Evolutionary conservation across 2,797 vertebrate species (phyloP).

Genomic region (Rhynchonycteris naso): DNA sequence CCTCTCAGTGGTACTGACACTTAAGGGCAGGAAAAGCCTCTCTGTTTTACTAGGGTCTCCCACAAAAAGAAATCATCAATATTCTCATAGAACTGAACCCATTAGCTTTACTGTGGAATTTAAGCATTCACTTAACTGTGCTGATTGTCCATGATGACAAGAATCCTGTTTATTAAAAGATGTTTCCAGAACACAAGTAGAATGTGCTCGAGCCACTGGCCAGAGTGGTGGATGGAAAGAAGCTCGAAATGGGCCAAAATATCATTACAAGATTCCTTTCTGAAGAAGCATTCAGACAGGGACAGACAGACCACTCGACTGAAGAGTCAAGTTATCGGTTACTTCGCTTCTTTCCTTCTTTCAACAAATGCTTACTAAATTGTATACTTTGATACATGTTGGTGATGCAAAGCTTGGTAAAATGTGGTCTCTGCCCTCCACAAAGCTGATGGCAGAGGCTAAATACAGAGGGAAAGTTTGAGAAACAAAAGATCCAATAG

Average conservation of each 20-base stretch:
- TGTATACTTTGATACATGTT: not conserved
- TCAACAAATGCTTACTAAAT: not conserved
- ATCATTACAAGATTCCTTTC: conserved; percentile 30
- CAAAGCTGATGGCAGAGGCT: not conserved
- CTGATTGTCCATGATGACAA: not conserved
- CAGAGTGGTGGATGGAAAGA: not conserved
- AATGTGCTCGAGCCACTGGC: not conserved
- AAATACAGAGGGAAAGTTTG: not conserved
- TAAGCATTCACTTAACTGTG: not conserved
- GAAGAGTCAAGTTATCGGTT: not conserved
- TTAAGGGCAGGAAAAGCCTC: not conserved
- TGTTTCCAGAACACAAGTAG: not conserved
- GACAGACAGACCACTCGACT: not conserved
- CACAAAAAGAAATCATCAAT: not conserved
- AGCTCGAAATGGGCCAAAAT: not conserved
- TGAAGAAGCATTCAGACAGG: not conserved
- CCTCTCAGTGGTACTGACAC: not conserved
- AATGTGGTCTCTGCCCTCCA: not conserved
- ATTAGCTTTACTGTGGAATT: not conserved
- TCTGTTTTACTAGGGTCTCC: not conserved
- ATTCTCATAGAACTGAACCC: not conserved
- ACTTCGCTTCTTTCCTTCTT: not conserved
- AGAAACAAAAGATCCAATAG: not conserved
- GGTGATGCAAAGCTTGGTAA: not conserved
- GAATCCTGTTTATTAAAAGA: conserved; percentile 13